Base-by-base conservation (phyloP, 1,140 invertebrate genomes). In the Halictus rubicundus region DNA sequence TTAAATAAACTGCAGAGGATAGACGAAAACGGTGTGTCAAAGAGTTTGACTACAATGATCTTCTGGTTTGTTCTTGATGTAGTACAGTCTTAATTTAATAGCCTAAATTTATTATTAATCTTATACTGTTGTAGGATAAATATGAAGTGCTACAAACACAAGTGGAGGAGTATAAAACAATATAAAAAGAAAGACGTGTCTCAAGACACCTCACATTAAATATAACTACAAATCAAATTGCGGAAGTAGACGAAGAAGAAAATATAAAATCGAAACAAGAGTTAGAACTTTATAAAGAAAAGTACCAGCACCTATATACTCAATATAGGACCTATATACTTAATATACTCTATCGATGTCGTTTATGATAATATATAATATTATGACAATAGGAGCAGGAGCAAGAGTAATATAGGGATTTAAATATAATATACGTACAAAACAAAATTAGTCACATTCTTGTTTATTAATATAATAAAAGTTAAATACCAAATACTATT, bases 1-100 rank as follows among this genome's bases (percentile, higher is more conserved):
- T 96, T 83, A 94, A 95, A 39, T 83, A 94, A 16, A 88, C 93
- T 0, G 92, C 94, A 1, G 93, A 95, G 64, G 90, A 94, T 7
- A 94, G 94, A 68, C 90, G 93, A 27, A 93, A 94, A 72, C 80
- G 85, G 77, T 83, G 76, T 90, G 10, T 68, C 73, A 79, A 90
- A 88, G 79, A 94, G 79, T 91, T 88, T 5, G 89, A 94, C 74
- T 92, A 94, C 32, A 92, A 94, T 25, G 94, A 95, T 74, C 68
- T 95, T 0, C 93, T 94, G 87, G 93, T 94, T 69, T 68, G 80
- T 83, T 68, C 61, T 74, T 25, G 27, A 9, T 10, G 59, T 14
- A 71, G 6, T 3, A 71, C 68, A 25, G 23, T 52, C 52, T n/a
- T 59, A 14, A 19, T 52, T n/a, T 42, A 63, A 23, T n/a, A 70